Evolutionary conservation across 2,888 invertebrate species (phyloP).

Genomic region (Caenorhabditis wallacei): DNA sequence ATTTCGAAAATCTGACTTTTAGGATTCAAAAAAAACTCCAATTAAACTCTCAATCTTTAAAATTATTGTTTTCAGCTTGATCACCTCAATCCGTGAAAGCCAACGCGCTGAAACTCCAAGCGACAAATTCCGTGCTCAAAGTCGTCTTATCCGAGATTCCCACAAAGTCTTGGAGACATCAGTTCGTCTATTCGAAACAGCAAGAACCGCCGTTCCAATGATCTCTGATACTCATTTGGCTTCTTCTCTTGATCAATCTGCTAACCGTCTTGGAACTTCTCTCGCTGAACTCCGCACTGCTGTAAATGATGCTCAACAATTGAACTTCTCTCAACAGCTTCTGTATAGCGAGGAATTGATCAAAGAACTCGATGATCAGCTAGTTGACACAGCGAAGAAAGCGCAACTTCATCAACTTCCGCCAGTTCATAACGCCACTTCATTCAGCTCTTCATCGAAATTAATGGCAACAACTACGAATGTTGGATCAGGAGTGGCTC

Average conservation of each 20-base stretch:
- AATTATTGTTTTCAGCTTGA: constrained; percentile 68
- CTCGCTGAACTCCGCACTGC: constrained; percentile 87
- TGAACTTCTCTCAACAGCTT: constrained; percentile 80
- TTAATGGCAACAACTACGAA: constrained; percentile 69
- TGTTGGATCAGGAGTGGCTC: constrained; percentile 89
- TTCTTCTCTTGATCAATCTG: constrained; percentile 74
- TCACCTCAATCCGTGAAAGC: constrained; percentile 76
- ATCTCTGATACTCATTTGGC: constrained; percentile 86
- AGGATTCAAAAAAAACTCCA: no score
- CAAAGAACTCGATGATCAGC: constrained; percentile 88
- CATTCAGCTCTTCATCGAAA: constrained; percentile 56
- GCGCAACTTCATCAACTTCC: constrained; percentile 85
- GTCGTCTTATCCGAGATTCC: constrained; percentile 80
- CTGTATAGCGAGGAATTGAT: constrained; percentile 80
- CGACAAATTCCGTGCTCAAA: constrained; percentile 80
- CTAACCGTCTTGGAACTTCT: constrained; percentile 86
- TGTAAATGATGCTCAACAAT: constrained; percentile 87
- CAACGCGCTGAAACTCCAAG: constrained; percentile 69
- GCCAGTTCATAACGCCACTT: constrained; percentile 54
- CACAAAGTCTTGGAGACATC: constrained; percentile 83
- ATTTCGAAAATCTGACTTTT: no score
- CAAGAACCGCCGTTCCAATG: constrained; percentile 91
- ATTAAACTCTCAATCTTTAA: no score
- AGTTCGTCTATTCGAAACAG: constrained; percentile 88
- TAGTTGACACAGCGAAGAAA: constrained; percentile 90